These are phyloP conservation scores for Eristalinus aeneus DNA, from an alignment of 2,888 invertebrate genomes.

Conservation along the genomic window DNA sequence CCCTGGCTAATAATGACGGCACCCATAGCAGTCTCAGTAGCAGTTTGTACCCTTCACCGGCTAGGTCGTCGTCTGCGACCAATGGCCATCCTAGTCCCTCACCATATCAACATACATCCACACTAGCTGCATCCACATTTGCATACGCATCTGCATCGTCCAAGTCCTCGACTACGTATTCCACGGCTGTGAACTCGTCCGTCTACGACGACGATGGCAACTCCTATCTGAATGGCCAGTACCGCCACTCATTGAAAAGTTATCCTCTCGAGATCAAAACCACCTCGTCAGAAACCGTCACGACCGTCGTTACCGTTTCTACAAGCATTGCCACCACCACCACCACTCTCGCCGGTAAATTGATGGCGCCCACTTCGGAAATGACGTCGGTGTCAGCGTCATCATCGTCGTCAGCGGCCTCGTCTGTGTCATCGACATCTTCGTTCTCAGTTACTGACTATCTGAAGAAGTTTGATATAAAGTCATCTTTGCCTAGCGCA, in stretches of 20 bases:
- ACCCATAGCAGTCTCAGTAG: slow-evolving; percentile 50
- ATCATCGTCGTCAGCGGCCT: slow-evolving; percentile 36
- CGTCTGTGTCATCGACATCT: slow-evolving; percentile 47
- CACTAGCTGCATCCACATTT: slow-evolving; percentile 51
- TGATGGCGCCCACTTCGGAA: slow-evolving; percentile 33
- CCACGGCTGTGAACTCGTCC: slow-evolving; percentile 43
- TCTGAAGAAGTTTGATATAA: slow-evolving; percentile 59
- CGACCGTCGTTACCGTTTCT: slow-evolving; percentile 31
- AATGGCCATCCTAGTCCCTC: slow-evolving; percentile 44
- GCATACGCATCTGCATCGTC: slow-evolving; percentile 46
- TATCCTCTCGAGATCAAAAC: slow-evolving; percentile 62
- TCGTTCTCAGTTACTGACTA: slow-evolving; percentile 57
- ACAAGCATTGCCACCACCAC: slow-evolving; percentile 36
- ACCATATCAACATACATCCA: slow-evolving; percentile 49
- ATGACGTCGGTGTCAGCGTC: slow-evolving; percentile 13
- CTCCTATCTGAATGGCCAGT: slow-evolving; percentile 57
- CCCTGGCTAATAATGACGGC: slow-evolving; percentile 32
- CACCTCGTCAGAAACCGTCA: slow-evolving; percentile 58
- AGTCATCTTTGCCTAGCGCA: slow-evolving; percentile 8
- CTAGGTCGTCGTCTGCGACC: slow-evolving; percentile 51
- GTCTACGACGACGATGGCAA: slow-evolving; percentile 38
- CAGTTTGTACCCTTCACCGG: slow-evolving; percentile 53
- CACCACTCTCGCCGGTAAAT: slow-evolving; percentile 36
- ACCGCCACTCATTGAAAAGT: slow-evolving; percentile 59
- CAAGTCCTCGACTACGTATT: slow-evolving; percentile 46